Percentiles rank a stretch among this genome's conserved stretches.
Evolutionary conservation across 2,797 vertebrate species (phyloP).

Genomic region (Bovichtus variegatus): DNA sequence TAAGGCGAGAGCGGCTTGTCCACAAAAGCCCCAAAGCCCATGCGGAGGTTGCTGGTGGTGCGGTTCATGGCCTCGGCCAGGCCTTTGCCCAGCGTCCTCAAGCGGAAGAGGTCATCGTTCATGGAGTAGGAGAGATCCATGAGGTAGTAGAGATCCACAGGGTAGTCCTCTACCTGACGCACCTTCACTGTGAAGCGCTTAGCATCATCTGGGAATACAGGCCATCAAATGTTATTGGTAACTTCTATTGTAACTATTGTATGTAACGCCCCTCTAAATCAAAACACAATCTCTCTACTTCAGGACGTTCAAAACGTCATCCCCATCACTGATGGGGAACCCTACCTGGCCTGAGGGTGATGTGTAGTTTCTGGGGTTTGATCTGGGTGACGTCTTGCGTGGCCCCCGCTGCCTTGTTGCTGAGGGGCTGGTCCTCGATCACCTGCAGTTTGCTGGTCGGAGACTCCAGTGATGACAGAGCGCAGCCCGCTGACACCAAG

Average conservation of each 20-base stretch:
- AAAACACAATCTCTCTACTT: background rate
- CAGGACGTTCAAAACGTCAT: background rate
- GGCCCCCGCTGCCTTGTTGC: constrained; percentile 90
- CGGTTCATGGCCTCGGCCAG: constrained; percentile 92
- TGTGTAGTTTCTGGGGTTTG: constrained; percentile 91
- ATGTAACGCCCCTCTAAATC: background rate
- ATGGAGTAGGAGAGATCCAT: constrained; percentile 98
- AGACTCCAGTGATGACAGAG: constrained; percentile 82
- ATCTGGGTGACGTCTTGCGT: constrained; percentile 91
- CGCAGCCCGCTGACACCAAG: constrained; percentile 86
- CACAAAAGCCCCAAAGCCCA: constrained; percentile 97
- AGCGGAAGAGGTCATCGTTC: constrained; percentile 88
- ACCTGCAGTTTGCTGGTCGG: constrained; percentile 86
- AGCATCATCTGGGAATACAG: constrained; percentile 88
- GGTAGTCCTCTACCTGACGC: constrained; percentile 98
- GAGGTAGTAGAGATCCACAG: constrained; percentile 97
- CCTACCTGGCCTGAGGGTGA: constrained; percentile 92
- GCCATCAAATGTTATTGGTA: background rate
- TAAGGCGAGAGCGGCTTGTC: constrained; percentile 97
- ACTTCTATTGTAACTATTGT: background rate
- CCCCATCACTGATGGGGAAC: background rate
- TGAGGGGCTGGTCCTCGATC: constrained; percentile 88
- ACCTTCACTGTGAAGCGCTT: constrained; percentile 92
- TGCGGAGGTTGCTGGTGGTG: constrained; percentile 95
- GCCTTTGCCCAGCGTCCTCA: constrained; percentile 90